Evolutionary conservation across 2,113 vertebrate species (phyloP).

Genomic region (Ploceus nigricollis): DNA sequence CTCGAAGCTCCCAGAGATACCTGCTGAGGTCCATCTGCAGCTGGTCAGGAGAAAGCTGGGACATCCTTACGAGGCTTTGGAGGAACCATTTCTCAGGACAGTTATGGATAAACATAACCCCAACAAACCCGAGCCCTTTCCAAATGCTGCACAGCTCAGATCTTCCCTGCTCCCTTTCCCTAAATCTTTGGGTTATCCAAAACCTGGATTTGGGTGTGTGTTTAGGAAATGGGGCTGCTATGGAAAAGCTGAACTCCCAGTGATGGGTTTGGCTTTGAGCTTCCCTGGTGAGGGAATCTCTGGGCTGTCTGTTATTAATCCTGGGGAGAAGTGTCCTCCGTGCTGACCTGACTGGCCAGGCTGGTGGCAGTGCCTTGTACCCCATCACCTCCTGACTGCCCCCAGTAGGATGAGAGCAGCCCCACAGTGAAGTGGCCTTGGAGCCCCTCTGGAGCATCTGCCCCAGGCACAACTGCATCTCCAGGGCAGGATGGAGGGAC

Average conservation of each 20-base stretch:
- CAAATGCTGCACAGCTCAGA: not conserved
- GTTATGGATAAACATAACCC: not conserved
- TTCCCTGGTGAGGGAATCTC: not conserved
- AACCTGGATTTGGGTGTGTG: not conserved
- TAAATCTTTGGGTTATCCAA: not conserved
- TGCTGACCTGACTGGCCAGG: not conserved
- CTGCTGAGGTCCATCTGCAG: not conserved
- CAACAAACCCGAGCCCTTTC: not conserved
- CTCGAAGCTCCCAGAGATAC: not conserved
- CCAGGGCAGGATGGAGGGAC: not conserved
- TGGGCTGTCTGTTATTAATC: not conserved
- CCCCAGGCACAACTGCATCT: not conserved
- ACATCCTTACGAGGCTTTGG: not conserved
- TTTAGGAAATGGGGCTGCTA: not conserved
- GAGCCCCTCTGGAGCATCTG: not conserved
- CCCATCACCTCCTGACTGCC: not conserved
- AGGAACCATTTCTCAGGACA: not conserved
- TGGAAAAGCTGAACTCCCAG: not conserved
- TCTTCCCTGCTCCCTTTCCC: not conserved
- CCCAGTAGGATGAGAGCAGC: not conserved
- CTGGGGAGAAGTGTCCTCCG: not conserved
- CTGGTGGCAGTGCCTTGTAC: rapidly evolving
- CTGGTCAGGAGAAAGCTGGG: not conserved
- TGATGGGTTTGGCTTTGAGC: not conserved
- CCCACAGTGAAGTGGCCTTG: rapidly evolving